Conservation (phyloP, 2,888 invertebrate genomes). For the Ernsta delagoae region DNA sequence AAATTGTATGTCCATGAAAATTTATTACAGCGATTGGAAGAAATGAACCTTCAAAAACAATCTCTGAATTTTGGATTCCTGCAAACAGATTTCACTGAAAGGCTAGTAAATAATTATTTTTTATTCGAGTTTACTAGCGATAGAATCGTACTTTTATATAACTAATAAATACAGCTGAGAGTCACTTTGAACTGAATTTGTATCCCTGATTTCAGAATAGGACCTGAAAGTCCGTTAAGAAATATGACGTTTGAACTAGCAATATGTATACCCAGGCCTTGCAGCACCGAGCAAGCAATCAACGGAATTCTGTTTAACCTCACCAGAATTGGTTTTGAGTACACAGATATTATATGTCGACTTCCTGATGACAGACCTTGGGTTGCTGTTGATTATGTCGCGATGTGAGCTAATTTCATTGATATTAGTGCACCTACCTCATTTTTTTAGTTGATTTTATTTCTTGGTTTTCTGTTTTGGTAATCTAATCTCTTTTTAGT, state of each 20-base stretch:
- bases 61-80: conserved; percentile 1
- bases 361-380: conserved; percentile 61
- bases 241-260: conserved; percentile 48
- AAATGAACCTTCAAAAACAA: neutral
- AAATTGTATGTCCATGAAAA: conserved; percentile 19
- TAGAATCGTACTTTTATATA: no score
- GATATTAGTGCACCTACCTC: neutral
- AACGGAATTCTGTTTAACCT: conserved; percentile 49
- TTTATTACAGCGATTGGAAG: neutral
- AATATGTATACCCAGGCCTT: conserved; percentile 59
- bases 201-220: conserved; percentile 42
- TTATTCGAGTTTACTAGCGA: no score
- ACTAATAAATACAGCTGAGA: no score
- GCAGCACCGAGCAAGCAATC: conserved; percentile 52
- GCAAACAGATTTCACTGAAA: neutral
- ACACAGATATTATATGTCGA: conserved; percentile 54
- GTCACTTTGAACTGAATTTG: neutral
- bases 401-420: conserved; percentile 47
- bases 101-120: conserved; percentile 13
- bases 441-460: no score
- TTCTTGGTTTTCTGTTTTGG: neutral
- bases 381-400: conserved; percentile 57
- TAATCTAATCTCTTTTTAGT: neutral
- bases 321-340: conserved; percentile 48
- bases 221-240: conserved; percentile 40